Conservation (phyloP, 1,140 invertebrate genomes). For the Coboldia fuscipes region DNA sequence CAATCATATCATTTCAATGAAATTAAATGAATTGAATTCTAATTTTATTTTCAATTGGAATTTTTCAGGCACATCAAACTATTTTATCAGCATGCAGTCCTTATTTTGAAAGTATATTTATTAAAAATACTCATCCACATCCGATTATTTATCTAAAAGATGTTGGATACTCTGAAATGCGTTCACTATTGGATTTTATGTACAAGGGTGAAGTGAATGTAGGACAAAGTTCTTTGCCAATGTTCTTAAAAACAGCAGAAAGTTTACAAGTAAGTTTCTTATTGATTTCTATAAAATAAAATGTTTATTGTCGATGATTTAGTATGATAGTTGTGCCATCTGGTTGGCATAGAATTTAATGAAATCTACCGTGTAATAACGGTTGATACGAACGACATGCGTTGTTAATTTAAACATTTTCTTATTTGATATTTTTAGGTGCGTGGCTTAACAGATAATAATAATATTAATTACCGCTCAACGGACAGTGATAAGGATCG, state of each 20-base stretch:
- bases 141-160: constrained; percentile 82
- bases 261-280: constrained; percentile 49
- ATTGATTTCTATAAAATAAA: background rate
- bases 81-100: constrained; percentile 85
- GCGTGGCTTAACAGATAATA: constrained; percentile 68
- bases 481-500: constrained; percentile 18
- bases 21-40: background rate
- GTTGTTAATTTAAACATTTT: background rate
- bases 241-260: constrained; percentile 79
- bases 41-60: no score
- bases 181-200: constrained; percentile 73
- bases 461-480: constrained; percentile 33
- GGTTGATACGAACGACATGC: background rate
- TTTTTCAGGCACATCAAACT: constrained; percentile 65
- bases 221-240: constrained; percentile 62
- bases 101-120: constrained; percentile 84
- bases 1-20: no score
- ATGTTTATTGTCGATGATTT: background rate
- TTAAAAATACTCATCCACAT: constrained; percentile 76
- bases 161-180: constrained; percentile 69
- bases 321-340: background rate
- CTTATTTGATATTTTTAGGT: constrained; percentile 8
- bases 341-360: background rate
- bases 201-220: constrained; percentile 81
- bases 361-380: background rate